Conservation (phyloP, 2,797 vertebrate species). For the Artibeus jamaicensis region DNA sequence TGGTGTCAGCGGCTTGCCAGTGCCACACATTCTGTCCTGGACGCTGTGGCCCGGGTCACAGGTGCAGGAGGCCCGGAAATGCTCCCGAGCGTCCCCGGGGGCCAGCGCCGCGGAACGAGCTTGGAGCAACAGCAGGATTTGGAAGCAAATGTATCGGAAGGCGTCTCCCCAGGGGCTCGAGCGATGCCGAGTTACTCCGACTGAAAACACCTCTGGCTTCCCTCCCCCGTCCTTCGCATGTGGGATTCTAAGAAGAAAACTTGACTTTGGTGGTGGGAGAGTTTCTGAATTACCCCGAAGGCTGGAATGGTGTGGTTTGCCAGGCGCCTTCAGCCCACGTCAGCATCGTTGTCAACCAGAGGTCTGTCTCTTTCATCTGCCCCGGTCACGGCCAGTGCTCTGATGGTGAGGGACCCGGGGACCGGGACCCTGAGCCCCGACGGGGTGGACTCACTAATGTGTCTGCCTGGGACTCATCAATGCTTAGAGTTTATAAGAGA, state of each 20-base stretch:
- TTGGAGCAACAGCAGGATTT: constrained; percentile 36
- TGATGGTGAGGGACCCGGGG: not conserved
- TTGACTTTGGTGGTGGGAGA: not conserved
- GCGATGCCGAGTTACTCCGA: not conserved
- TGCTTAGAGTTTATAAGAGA: not conserved
- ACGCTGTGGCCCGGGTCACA: constrained; percentile 35
- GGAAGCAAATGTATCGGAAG: constrained; percentile 37
- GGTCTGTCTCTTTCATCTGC: not conserved
- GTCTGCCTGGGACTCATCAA: not conserved
- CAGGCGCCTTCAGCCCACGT: not conserved
- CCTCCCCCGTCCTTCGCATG: not conserved
- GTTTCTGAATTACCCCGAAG: not conserved
- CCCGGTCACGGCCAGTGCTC: not conserved
- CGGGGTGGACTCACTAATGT: not conserved
- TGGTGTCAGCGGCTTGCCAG: not conserved
- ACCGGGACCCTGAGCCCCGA: no score
- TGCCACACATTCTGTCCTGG: constrained; percentile 11
- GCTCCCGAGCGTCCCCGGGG: not conserved
- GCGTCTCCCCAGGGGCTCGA: not conserved
- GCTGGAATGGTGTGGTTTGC: not conserved
- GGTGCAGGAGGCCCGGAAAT: not conserved
- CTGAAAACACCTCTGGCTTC: not conserved
- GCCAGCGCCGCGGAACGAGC: not conserved
- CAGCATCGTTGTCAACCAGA: not conserved
- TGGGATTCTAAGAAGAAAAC: constrained; percentile 5